Evolutionary conservation across 2,113 vertebrate genomes (phyloP).

Genomic region (Eira barbara): DNA sequence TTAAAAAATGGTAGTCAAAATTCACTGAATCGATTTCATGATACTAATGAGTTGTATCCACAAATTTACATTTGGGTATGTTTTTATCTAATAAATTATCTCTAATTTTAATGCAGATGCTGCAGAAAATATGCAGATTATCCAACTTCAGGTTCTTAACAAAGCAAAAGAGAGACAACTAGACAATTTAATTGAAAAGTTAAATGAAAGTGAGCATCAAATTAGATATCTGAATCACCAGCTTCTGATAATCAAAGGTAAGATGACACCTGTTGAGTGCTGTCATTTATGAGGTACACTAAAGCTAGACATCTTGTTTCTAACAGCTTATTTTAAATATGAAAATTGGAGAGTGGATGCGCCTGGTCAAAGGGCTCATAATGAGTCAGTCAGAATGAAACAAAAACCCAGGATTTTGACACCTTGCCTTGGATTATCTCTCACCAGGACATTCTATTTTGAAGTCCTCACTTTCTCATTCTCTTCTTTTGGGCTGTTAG

Average conservation of each 20-base stretch:
- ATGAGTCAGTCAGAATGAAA: not conserved
- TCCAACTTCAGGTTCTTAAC: slow-evolving; percentile 93
- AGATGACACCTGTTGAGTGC: not conserved
- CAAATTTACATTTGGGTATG: not conserved
- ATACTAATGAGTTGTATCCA: not conserved
- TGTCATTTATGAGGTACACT: not conserved
- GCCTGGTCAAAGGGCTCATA: not conserved
- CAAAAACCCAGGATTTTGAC: not conserved
- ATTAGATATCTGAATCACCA: slow-evolving; percentile 95
- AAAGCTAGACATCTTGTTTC: not conserved
- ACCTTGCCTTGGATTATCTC: not conserved
- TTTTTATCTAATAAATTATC: slow-evolving; percentile 40
- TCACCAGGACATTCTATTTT: not conserved
- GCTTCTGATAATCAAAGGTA: slow-evolving; percentile 93
- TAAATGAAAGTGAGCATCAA: slow-evolving; percentile 91
- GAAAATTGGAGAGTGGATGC: not conserved
- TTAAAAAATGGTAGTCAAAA: not conserved
- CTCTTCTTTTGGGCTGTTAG: not conserved
- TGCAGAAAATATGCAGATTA: slow-evolving; percentile 88
- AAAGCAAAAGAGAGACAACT: slow-evolving; percentile 93
- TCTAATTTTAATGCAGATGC: slow-evolving; percentile 84
- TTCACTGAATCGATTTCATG: not conserved
- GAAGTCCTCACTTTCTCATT: not conserved
- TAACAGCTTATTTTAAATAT: not conserved
- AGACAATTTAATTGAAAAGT: slow-evolving; percentile 89